phyloP scores from a whole-genome alignment of 2,888 invertebrate genomes.

The Agrotis puta region DNA sequence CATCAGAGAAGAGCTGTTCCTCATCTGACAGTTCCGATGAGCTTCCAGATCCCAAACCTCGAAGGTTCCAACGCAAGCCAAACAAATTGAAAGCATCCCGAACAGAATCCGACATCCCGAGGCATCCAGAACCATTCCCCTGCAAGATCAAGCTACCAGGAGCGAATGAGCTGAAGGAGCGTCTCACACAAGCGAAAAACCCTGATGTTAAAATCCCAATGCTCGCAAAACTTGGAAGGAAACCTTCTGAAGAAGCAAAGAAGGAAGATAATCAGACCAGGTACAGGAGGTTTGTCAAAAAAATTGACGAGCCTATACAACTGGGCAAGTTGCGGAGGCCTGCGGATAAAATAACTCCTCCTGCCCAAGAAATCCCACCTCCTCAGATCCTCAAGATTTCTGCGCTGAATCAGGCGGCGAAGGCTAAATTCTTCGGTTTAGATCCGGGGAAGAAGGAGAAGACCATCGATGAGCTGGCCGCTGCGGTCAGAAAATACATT shows the following conservation, averaged over 20 bases:
- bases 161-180: constrained; percentile 76
- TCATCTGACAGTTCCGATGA: constrained; percentile 88
- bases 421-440: constrained; percentile 87
- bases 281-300: constrained; percentile 79
- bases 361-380: constrained; percentile 75
- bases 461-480: constrained; percentile 84
- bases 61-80: constrained; percentile 84
- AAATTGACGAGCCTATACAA: constrained; percentile 84
- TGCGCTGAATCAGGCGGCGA: constrained; percentile 83
- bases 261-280: constrained; percentile 80
- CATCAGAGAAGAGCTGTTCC: constrained; percentile 88
- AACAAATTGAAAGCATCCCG: constrained; percentile 86
- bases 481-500: constrained; percentile 87
- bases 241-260: constrained; percentile 80
- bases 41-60: constrained; percentile 80
- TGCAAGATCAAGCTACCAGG: constrained; percentile 75
- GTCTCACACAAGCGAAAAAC: constrained; percentile 81
- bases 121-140: constrained; percentile 77
- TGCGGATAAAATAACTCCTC: constrained; percentile 73
- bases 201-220: constrained; percentile 80
- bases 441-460: constrained; percentile 82
- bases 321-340: constrained; percentile 83
- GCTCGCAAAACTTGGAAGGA: constrained; percentile 82
- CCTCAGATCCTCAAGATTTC: constrained; percentile 81
- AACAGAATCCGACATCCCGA: constrained; percentile 86